Conservation (phyloP, 2,888 invertebrate genomes). For the Limnephilus rhombicus region DNA sequence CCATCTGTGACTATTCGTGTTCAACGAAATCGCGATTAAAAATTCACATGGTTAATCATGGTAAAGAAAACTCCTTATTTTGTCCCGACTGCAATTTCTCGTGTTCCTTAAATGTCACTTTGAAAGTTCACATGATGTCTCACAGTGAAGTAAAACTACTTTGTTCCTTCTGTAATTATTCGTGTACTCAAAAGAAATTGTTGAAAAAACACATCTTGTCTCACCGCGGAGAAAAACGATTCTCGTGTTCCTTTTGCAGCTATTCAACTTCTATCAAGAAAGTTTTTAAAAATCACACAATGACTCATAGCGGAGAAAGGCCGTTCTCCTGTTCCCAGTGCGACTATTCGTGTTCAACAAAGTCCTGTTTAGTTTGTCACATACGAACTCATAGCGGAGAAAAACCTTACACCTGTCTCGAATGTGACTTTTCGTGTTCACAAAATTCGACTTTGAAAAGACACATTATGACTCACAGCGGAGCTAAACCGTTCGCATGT, state of each 20-base stretch:
- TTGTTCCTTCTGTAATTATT: background rate
- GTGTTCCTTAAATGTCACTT: background rate
- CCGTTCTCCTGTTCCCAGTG: no score
- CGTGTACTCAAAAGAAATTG: background rate
- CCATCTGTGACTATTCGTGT: background rate
- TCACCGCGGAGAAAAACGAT: background rate
- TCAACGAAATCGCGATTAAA: background rate
- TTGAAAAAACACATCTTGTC: background rate
- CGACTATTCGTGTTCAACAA: no score
- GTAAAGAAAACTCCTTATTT: background rate
- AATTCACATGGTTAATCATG: background rate
- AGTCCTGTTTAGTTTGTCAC: no score
- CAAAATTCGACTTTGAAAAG: no score
- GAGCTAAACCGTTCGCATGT: no score
- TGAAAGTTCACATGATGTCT: background rate
- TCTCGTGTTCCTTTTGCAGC: background rate
- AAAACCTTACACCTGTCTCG: no score
- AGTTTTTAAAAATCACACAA: no score
- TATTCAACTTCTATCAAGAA: no score
- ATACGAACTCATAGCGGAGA: no score
- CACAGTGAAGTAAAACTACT: background rate
- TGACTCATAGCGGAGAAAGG: no score
- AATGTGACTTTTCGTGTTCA: no score
- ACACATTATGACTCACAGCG: no score
- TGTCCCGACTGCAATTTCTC: background rate